Base-by-base conservation (phyloP, 2,797 vertebrate genomes). In the Hoplostethus mediterraneus region DNA sequence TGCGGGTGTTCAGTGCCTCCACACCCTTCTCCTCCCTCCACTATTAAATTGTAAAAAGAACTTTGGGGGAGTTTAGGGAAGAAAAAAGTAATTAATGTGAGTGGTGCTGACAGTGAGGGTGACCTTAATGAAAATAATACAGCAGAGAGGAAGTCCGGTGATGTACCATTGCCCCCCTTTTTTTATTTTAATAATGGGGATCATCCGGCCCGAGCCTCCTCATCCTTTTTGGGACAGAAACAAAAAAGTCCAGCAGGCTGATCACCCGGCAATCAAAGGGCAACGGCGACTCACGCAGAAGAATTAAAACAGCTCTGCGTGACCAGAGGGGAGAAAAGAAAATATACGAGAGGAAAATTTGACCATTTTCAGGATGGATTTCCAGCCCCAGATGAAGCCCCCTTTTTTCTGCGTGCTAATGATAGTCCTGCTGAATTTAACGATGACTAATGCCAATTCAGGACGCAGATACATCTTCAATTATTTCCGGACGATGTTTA, bases 111-210 rank as follows among this genome's bases (percentile, higher is more conserved):
- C 75, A 81, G 77, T 59, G 31, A 84, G 76, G 77, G 86, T 91
- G 86, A 92, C 88, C 85, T 90, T 83, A 79, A 79, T 51, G 54
- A 66, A 84, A 74, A 84, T 54, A 82, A 78, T 66, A 80, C 44
- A 60, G 63, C 64, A 62, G 28, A 59, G 60, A 63, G 21, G 40
- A 79, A 79, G 56, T 67, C 51, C 8, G 61, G 45, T 45, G 13
- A 75, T 75, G 13, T 25, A 54, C 60, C 49, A 61, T 52, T 66
- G 42, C 61, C 30, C 5, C 9, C 36, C 6, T 47, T 52, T 71
- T 71, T 75, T 51, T 36, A 6, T 36, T 40, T 40, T 10, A 79
- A 73, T 75, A 51, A 55, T 6, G 3, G 45, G 48, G 54, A 79
- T 72, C 52, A 74, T 55, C 9, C 4, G 67, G 58, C 5, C 5